These are phyloP conservation scores for Halichondria panicea DNA, from an alignment of 37 sponge, comb jelly and placozoan species.

Conservation along the genomic window DNA sequence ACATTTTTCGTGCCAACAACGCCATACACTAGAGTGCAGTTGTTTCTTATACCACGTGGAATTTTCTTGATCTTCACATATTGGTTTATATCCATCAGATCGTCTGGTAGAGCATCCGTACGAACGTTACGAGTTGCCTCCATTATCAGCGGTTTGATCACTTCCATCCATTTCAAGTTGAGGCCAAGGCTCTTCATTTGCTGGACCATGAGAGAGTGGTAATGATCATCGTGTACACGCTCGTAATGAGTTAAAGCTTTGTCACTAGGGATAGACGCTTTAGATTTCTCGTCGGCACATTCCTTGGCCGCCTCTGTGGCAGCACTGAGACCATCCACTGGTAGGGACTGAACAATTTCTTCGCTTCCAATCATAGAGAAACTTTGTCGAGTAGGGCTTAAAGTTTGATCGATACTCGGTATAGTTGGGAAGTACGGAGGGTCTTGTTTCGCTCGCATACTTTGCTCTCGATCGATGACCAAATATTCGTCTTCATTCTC, in stretches of 20 bases:
- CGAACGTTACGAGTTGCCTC: conserved; percentile 69
- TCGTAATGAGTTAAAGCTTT: conserved; percentile 1
- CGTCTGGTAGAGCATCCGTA: conserved; percentile 59
- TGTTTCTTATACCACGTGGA: conserved; percentile 47
- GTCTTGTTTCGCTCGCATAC: background rate
- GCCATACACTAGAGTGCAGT: conserved; percentile 67
- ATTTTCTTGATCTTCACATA: conserved; percentile 94
- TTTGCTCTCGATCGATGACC: conserved; percentile 15
- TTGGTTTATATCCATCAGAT: conserved; percentile 88
- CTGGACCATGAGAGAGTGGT: conserved; percentile 41
- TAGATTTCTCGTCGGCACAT: background rate
- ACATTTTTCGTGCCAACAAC: conserved; percentile 90
- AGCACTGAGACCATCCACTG: background rate
- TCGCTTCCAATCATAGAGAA: conserved; percentile 9
- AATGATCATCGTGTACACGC: conserved; percentile 23
- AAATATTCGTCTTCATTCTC: conserved; percentile 21
- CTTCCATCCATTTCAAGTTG: conserved; percentile 60
- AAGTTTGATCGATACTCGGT: background rate
- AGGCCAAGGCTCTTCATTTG: conserved; percentile 46
- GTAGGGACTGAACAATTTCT: conserved; percentile 7
- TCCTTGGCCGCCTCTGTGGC: conserved; percentile 22
- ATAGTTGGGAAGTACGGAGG: background rate
- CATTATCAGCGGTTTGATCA: conserved; percentile 69
- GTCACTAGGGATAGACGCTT: background rate
- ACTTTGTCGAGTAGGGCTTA: no score